Evolutionary conservation across 2,113 vertebrate genomes (phyloP), one percentile per base, ranked within the genome.

Genomic region (Dasyornis broadbenti): DNA sequence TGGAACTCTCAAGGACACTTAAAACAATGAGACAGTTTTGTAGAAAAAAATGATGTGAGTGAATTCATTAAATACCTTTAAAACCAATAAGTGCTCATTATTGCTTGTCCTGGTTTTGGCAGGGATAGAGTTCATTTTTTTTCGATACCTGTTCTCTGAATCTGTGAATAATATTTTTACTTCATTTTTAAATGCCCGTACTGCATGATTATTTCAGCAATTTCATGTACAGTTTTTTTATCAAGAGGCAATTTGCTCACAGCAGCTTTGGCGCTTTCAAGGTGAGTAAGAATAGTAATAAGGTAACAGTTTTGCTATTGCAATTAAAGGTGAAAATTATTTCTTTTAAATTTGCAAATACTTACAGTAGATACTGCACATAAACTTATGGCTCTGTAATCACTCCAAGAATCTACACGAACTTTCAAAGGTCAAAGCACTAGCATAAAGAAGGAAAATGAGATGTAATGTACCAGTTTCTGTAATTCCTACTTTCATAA

Each of bases 171-270:
- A 96, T 77, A 68, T 92, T 94, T 95, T 78, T 75, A 89, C 71
- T 97, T 95, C 45, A 61, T 91, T 97, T 95, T 96, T 88, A 95
- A 97, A 78, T 4, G n/a, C 84, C 31, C 54, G 53, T 92, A 91
- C 65, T 95, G 86, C 84, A 96, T 37, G 22, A 94, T 89, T 86
- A 92, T 96, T 96, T 95, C 86, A 96, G 94, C 52, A 92, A 28
- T 30, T 93, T 83, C 60, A 20, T 44, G 24, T 44, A 47, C 64
- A 70, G 8, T 10, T 79, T 92, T 94, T 97, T 95, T 96, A 83
- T 79, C 6, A 8, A 91, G 65, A 78, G 83, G 69, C 95, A 96
- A 97, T 96, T 97, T 96, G 79, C 95, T 75, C 81, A 79, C 61
- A 95, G 10, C 88, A 79, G 26, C 42, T 89, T 64, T 71, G 66